A percentile compares a stretch with the other conserved stretches of the same genome.
phyloP scores from a whole-genome alignment of 37 sponge, comb jelly and placozoan genomes.

The Hormiphora californensis region DNA sequence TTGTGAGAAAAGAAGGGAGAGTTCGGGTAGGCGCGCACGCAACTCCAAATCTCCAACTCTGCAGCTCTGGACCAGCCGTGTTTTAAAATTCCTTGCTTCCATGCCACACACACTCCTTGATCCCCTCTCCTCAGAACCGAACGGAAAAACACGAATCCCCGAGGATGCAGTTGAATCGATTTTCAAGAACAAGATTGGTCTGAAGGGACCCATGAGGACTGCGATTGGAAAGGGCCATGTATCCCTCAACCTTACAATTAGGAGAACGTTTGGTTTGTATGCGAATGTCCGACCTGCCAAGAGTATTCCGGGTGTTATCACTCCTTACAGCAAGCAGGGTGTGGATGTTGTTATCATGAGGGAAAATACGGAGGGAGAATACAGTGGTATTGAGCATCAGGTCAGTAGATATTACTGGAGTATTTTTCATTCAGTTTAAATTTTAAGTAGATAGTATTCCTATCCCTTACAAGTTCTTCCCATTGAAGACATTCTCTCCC shows the following conservation, averaged over 20 bases:
- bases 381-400: conserved; percentile 97
- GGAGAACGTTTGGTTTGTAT: conserved; percentile 88
- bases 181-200: conserved; percentile 86
- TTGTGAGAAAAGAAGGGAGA: too few relatives aligned
- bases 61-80: too few relatives aligned
- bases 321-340: conserved; percentile 66
- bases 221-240: conserved; percentile 96
- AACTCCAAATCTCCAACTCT: too few relatives aligned
- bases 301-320: conserved; percentile 74
- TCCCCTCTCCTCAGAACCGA: conserved; percentile 44
- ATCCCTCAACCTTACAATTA: conserved; percentile 92
- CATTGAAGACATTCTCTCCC: too few relatives aligned
- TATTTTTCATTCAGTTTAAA: too few relatives aligned
- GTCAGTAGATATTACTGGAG: conserved; percentile 56
- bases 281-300: conserved; percentile 95
- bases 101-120: conserved; percentile 64
- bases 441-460: too few relatives aligned
- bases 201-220: conserved; percentile 96
- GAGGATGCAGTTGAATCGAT: conserved; percentile 83
- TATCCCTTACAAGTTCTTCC: too few relatives aligned
- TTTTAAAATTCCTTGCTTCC: too few relatives aligned
- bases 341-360: conserved; percentile 94
- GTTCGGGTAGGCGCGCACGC: too few relatives aligned
- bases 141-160: conserved; percentile 76
- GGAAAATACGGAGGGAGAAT: conserved; percentile 99